Base-by-base conservation (phyloP, 1,140 invertebrate species). In the Stenopsyche tienmushanensis region DNA sequence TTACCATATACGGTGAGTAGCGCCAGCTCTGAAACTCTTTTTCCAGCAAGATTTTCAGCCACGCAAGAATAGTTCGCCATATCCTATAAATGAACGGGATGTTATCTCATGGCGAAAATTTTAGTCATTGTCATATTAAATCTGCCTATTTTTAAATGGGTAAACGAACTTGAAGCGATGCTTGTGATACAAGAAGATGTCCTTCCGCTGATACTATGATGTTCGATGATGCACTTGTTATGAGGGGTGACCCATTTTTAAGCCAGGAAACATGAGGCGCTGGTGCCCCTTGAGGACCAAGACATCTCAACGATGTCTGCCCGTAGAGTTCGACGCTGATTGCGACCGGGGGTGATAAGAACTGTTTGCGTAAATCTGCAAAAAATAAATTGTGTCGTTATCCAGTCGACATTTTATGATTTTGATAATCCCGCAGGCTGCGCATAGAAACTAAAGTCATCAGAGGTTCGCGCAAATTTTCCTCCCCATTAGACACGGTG, bases 31-130 rank as follows among this genome's bases (percentile, higher is more conserved):
- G 91, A 94, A 57, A 89, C 82, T 65, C 94, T 83, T 73, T 90
- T 90, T 10, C 90, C 93, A 0, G 95, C 96, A 21, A 96, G 87
- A 77, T 98, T 98, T 77, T 94, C 90, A 1, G 96, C 96, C 41
- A 94, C 94, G 78, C 97, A 99, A 55, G 92, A 96, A 80, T 98
- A 99, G 83, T 99, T 98, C 53, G 92, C 96, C 75, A 89, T 90
- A 77, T 97, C 93, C 72, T 86, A 81, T n/a, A 10, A 86, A 62
- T 47, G 17, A 47, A 24, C n/a, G n/a, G n/a, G n/a, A n/a, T n/a
- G n/a, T n/a, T n/a, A n/a, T n/a, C n/a, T n/a, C n/a, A n/a, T n/a
- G n/a, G n/a, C n/a, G n/a, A n/a, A n/a, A n/a, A n/a, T n/a, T n/a
- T n/a, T n/a, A n/a, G n/a, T n/a, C n/a, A n/a, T n/a, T n/a, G n/a